These are phyloP conservation scores for Diadophis punctatus DNA, from an alignment of 2,113 vertebrate species.

Conservation along the genomic window DNA sequence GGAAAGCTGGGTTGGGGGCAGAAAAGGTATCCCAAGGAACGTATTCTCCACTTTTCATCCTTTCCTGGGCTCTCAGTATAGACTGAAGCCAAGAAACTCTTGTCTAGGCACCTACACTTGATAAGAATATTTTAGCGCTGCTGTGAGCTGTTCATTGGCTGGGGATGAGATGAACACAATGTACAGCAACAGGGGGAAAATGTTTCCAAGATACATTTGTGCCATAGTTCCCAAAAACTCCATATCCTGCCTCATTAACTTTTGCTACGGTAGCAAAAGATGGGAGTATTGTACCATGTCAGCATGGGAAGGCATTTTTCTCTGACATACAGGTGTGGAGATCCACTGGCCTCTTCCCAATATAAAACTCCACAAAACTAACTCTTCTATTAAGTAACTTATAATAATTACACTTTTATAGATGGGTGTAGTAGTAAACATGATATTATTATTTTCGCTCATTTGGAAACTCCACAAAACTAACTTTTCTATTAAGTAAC, in stretches of 20 bases:
- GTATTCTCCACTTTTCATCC: neutral
- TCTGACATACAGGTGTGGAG: neutral
- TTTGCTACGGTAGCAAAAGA: neutral
- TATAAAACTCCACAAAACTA: neutral
- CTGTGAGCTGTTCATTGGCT: neutral
- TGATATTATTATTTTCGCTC: conserved; percentile 40
- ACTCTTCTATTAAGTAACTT: neutral
- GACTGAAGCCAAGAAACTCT: neutral
- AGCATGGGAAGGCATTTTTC: neutral
- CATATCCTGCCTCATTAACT: neutral
- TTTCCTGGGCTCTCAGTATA: neutral
- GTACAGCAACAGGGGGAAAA: neutral
- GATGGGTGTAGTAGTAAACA: neutral
- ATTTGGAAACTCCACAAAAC: neutral
- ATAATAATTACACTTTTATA: neutral
- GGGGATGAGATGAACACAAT: neutral
- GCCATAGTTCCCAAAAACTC: neutral
- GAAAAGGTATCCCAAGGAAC: neutral
- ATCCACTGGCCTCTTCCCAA: neutral
- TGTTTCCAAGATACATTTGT: neutral
- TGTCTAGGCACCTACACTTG: neutral
- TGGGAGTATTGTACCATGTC: neutral
- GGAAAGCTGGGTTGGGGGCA: neutral
- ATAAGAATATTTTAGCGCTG: neutral
- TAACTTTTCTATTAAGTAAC: neutral